phyloP scores from a whole-genome alignment of 2,888 invertebrate genomes.

The Chouioia cunea region DNA sequence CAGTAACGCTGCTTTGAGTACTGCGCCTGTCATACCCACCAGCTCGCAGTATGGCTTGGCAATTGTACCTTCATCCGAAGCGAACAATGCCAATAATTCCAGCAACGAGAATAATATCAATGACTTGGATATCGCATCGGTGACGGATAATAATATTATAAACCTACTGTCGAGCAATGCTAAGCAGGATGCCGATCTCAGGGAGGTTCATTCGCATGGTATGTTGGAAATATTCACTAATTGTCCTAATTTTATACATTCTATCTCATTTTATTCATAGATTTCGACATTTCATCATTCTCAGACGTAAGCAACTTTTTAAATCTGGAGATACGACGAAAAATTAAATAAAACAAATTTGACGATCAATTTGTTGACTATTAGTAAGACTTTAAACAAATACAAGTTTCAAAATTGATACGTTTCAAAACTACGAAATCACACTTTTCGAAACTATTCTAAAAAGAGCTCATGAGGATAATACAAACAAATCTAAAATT shows the following conservation, averaged over 20 bases:
- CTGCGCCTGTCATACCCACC: constrained; percentile 85
- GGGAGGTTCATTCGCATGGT: constrained; percentile 78
- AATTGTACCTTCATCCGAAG: constrained; percentile 78
- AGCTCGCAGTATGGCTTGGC: constrained; percentile 87
- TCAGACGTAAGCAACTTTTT: no score
- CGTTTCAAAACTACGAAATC: no score
- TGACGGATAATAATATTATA: constrained; percentile 67
- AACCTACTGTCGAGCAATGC: constrained; percentile 65
- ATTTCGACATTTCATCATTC: no score
- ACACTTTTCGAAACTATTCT: no score
- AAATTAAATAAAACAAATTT: no score
- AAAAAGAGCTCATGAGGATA: no score
- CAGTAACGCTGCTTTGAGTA: constrained; percentile 81
- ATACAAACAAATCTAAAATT: no score
- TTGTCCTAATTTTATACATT: background rate
- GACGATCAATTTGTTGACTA: no score
- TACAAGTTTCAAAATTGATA: no score
- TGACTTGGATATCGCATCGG: constrained; percentile 62
- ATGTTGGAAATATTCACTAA: constrained; percentile 67
- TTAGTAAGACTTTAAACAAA: no score
- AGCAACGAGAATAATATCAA: constrained; percentile 65
- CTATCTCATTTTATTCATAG: background rate
- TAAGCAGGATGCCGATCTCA: constrained; percentile 70
- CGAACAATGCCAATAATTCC: constrained; percentile 59
- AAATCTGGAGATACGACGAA: no score